These are phyloP conservation scores for Myiotriccus ornatus DNA, from an alignment of 2,797 vertebrate genomes.

Conservation along the genomic window DNA sequence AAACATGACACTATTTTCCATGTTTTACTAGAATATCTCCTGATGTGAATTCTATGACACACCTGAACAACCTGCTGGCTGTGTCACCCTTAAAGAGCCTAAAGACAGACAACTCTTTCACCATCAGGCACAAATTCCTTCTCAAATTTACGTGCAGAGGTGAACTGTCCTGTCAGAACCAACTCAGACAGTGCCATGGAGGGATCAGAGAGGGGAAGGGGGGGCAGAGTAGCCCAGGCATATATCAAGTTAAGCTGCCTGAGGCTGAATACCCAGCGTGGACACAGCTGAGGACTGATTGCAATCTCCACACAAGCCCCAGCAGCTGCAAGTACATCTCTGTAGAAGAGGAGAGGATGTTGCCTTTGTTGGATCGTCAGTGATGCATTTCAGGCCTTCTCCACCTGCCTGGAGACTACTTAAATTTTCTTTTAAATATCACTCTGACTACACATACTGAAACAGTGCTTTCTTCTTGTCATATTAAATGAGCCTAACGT, in stretches of 20 bases:
- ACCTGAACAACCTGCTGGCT: neutral
- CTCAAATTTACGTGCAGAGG: neutral
- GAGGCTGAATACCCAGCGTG: neutral
- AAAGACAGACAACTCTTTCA: neutral
- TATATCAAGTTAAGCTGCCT: neutral
- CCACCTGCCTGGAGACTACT: neutral
- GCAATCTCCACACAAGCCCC: neutral
- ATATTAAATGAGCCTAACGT: neutral
- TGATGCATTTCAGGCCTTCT: neutral
- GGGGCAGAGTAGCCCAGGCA: neutral
- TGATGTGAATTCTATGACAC: neutral
- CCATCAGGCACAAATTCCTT: neutral
- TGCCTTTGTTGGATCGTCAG: neutral
- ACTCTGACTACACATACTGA: neutral
- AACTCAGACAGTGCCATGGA: fast-evolving
- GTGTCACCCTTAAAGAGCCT: neutral
- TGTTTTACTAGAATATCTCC: neutral
- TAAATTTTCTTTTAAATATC: neutral
- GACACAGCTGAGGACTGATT: neutral
- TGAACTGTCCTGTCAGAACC: neutral
- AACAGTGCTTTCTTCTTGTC: neutral
- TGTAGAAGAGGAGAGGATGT: neutral
- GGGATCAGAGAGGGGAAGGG: fast-evolving
- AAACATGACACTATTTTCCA: neutral
- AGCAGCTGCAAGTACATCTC: neutral